phyloP scores from a whole-genome alignment of 2,888 invertebrate species.

The Ischnura elegans region DNA sequence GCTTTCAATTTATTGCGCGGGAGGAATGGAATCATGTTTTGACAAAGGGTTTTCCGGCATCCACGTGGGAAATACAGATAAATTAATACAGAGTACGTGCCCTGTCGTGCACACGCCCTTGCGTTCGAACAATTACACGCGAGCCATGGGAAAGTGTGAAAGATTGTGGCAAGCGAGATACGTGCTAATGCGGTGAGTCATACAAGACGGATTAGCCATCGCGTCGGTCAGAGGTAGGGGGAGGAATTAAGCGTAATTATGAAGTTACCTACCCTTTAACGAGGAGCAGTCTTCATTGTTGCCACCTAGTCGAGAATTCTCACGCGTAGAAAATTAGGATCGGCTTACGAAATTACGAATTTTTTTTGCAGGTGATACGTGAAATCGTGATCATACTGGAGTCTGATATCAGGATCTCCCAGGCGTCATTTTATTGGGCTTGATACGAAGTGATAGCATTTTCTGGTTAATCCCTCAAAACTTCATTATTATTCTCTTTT shows the following conservation, averaged over 20 bases:
- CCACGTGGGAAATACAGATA: background rate
- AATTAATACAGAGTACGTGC: background rate
- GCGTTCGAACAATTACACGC: background rate
- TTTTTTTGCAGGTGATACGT: background rate
- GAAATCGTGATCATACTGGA: background rate
- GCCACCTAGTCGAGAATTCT: background rate
- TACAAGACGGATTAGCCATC: background rate
- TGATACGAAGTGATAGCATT: too few relatives aligned
- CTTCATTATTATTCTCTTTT: too few relatives aligned
- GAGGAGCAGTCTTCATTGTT: background rate
- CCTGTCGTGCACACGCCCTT: background rate
- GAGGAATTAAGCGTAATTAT: background rate
- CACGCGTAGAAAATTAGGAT: background rate
- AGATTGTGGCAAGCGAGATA: background rate
- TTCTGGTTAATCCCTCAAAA: too few relatives aligned
- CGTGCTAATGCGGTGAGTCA: background rate
- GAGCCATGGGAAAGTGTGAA: background rate
- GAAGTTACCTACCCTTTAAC: background rate
- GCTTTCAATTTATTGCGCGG: background rate
- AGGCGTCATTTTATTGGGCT: too few relatives aligned
- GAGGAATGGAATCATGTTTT: background rate
- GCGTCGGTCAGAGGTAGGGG: background rate
- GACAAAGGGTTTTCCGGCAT: background rate
- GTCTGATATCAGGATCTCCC: too few relatives aligned
- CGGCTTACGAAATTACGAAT: background rate